Percentiles rank a stretch among this genome's conserved stretches.
These are phyloP conservation scores for Choloepus hoffmanni DNA, from an alignment of 2,113 vertebrate species.

Conservation along the genomic window DNA sequence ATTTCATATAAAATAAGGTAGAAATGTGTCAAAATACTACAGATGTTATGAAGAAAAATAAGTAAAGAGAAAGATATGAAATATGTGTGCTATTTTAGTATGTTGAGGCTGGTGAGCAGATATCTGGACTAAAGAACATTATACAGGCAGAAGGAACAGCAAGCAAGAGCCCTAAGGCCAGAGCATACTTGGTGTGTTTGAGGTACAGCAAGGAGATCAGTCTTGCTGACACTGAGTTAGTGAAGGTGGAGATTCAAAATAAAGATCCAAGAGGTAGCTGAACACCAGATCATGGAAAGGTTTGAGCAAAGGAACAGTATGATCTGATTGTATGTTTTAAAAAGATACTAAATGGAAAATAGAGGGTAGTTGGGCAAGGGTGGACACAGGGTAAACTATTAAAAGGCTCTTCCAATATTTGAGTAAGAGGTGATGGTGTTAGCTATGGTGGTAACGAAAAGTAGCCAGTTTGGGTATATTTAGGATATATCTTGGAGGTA, in stretches of 20 bases:
- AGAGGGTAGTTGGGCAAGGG: background rate
- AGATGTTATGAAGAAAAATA: background rate
- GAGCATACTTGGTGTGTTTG: background rate
- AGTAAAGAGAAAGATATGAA: background rate
- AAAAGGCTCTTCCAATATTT: background rate
- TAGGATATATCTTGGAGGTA: background rate
- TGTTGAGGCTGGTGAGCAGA: background rate
- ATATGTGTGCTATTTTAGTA: background rate
- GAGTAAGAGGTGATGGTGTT: background rate
- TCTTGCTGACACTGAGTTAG: background rate
- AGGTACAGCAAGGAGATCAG: background rate
- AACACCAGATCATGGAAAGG: background rate
- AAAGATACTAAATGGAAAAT: background rate
- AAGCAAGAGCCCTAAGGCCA: background rate
- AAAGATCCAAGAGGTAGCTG: background rate
- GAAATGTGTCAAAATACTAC: background rate
- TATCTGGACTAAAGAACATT: background rate
- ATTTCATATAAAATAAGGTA: background rate
- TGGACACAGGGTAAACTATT: background rate
- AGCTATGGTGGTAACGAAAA: background rate
- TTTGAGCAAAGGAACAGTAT: background rate
- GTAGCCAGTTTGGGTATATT: background rate
- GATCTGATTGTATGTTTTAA: background rate
- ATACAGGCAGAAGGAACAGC: background rate
- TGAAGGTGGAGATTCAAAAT: background rate